Conservation (phyloP, 2,113 vertebrate species). For the Meles meles region DNA sequence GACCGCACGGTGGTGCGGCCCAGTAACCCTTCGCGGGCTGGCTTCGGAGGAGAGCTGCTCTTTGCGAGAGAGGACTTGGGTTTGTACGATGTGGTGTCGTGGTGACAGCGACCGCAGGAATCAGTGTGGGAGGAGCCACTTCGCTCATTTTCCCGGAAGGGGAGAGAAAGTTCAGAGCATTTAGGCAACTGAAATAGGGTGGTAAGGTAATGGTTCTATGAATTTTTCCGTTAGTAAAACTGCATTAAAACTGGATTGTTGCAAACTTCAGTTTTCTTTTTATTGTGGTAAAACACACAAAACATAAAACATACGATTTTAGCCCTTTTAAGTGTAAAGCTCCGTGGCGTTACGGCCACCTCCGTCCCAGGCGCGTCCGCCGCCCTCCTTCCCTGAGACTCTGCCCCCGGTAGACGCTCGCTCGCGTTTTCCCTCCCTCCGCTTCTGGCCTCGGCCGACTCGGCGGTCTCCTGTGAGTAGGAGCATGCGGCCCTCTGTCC, state of each 20-base stretch:
- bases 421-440: too few relatives aligned
- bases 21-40: fast-evolving
- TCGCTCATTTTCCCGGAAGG: not conserved
- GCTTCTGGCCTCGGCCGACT: not conserved
- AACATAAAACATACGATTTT: not conserved
- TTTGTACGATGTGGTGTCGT: not conserved
- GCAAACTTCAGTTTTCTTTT: not conserved
- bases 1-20: fast-evolving
- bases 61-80: not conserved
- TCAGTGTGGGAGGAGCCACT: not conserved
- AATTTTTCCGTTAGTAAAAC: not conserved
- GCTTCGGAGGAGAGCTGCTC: not conserved
- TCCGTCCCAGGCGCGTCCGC: too few relatives aligned
- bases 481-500: too few relatives aligned
- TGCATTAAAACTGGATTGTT: not conserved
- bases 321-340: not conserved
- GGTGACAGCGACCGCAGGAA: not conserved
- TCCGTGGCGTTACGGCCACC: too few relatives aligned
- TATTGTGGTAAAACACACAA: not conserved
- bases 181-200: not conserved
- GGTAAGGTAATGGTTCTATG: not conserved
- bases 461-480: not conserved
- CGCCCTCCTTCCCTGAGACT: not conserved
- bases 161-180: not conserved
- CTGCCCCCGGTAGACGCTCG: too few relatives aligned